Percentiles rank a stretch among this genome's conserved stretches.
Evolutionary conservation across 2,797 vertebrate genomes (phyloP).

Genomic region (Siniperca scherzeri): DNA sequence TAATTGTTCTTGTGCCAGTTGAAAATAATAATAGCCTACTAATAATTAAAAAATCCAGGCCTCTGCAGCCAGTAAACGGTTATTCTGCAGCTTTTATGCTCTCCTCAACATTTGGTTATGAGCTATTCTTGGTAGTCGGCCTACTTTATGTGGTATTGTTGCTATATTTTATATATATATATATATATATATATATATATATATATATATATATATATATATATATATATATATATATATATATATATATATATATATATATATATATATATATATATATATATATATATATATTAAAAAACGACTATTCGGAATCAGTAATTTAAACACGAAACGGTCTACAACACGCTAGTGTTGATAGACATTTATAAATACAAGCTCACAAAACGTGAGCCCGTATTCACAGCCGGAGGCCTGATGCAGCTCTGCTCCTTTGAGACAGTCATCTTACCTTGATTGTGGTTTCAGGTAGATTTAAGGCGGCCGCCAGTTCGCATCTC

Average conservation of each 20-base stretch:
- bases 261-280: no score
- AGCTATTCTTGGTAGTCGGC: background rate
- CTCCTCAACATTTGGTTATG: background rate
- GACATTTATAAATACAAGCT: background rate
- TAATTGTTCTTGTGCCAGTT: background rate
- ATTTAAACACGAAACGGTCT: background rate
- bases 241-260: no score
- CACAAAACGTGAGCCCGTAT: background rate
- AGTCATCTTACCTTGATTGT: constrained; percentile 93
- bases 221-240: no score
- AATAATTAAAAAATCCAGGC: background rate
- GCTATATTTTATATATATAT: background rate
- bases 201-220: no score
- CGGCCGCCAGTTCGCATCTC: constrained; percentile 95
- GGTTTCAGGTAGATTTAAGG: constrained; percentile 97
- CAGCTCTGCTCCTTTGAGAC: background rate
- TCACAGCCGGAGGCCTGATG: constrained; percentile 4
- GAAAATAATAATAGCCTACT: no score
- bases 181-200: no score
- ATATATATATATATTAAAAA: background rate
- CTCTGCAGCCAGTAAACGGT: background rate
- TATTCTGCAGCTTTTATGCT: background rate
- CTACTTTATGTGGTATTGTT: constrained; percentile 1
- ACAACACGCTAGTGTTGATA: background rate
- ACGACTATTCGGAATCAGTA: background rate